Percentiles rank a stretch among this genome's conserved stretches.
Conservation (phyloP, 2,888 invertebrate genomes). For the Heliconius ismenius region DNA sequence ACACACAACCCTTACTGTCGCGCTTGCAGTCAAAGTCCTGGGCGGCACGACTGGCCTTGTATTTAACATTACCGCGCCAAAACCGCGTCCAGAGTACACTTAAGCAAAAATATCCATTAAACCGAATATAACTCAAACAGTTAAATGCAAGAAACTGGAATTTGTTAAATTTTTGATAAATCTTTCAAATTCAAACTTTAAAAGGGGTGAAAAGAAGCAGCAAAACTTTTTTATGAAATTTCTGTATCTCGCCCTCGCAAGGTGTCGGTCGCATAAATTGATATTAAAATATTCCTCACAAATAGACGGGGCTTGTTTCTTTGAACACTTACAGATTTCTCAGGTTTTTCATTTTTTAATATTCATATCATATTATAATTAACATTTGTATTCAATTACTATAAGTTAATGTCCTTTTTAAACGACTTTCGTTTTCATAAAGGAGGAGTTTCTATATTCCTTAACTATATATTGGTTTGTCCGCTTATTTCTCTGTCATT, state of each 20-base stretch:
- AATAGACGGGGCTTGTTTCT: slow-evolving; percentile 9
- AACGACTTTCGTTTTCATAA: too few relatives aligned
- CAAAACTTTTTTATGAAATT: slow-evolving; percentile 26
- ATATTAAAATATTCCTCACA: slow-evolving; percentile 16
- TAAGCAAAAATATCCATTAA: slow-evolving; percentile 5
- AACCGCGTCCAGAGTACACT: not conserved
- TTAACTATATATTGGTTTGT: too few relatives aligned
- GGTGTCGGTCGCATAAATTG: slow-evolving; percentile 20
- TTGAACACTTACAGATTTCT: slow-evolving; percentile 8
- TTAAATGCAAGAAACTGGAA: slow-evolving; percentile 24
- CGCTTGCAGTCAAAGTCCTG: too few relatives aligned
- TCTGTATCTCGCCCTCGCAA: slow-evolving; percentile 22
- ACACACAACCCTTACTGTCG: too few relatives aligned
- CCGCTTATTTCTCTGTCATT: too few relatives aligned
- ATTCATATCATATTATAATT: not conserved
- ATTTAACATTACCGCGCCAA: not conserved
- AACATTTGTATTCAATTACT: not conserved
- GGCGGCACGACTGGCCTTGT: too few relatives aligned
- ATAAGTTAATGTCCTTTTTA: too few relatives aligned
- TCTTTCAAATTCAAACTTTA: slow-evolving; percentile 24
- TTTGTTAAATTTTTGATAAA: slow-evolving; percentile 21
- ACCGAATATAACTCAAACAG: slow-evolving; percentile 11
- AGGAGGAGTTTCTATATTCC: too few relatives aligned
- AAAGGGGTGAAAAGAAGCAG: slow-evolving; percentile 26
- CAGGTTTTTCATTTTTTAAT: not conserved